Evolutionary conservation across 2,797 vertebrate genomes (phyloP).

Genomic region (Graptemys geographica): DNA sequence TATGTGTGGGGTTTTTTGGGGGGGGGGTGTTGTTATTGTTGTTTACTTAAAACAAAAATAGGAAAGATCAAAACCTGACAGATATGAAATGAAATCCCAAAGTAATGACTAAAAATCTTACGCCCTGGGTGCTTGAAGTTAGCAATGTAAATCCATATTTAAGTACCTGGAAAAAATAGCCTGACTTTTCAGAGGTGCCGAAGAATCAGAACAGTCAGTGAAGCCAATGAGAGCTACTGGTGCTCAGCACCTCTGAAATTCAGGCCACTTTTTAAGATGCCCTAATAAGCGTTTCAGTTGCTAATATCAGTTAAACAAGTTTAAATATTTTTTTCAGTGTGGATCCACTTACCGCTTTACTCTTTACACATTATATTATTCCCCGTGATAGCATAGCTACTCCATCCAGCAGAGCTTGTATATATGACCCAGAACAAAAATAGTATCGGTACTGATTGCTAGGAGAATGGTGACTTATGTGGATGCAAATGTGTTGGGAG

Average conservation of each 20-base stretch:
- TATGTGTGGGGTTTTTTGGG: not conserved
- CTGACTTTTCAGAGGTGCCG: constrained; percentile 17
- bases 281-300: not conserved
- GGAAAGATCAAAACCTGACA: constrained; percentile 58
- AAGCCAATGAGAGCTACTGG: not conserved
- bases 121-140: constrained; percentile 31
- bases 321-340: constrained; percentile 12
- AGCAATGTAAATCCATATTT: not conserved
- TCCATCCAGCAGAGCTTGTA: not conserved
- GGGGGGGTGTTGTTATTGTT: not conserved
- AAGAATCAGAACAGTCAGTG: not conserved
- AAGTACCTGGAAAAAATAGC: not conserved
- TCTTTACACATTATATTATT: not conserved
- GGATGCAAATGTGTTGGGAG: not conserved
- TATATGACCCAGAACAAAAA: not conserved
- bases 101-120: constrained; percentile 48
- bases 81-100: constrained; percentile 51
- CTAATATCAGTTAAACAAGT: not conserved
- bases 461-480: not conserved
- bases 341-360: not conserved
- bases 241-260: not conserved
- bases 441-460: not conserved
- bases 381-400: no score
- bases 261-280: not conserved
- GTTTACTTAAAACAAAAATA: constrained; percentile 35